Evolutionary conservation across 2,797 vertebrate genomes (phyloP).

Genomic region (Buceros bicornis): DNA sequence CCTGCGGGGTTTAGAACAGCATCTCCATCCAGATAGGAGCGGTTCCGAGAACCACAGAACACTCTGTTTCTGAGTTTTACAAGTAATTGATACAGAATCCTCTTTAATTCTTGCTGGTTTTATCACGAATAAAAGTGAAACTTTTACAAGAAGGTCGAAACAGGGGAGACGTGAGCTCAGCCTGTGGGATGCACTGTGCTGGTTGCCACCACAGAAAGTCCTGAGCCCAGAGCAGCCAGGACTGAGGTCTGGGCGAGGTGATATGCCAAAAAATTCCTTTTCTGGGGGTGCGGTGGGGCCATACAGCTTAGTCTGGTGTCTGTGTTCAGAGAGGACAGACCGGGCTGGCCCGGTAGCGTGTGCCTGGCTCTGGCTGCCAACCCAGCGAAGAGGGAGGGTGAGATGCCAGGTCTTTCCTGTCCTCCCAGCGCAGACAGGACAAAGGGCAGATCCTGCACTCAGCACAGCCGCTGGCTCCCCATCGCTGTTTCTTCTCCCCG

Average conservation of each 20-base stretch:
- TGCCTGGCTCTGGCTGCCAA: accelerated
- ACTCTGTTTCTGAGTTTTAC: neutral
- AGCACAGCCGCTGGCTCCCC: neutral
- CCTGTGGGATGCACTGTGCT: neutral
- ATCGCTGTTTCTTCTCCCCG: accelerated
- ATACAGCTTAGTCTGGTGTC: accelerated
- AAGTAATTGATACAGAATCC: neutral
- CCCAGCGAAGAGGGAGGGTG: neutral
- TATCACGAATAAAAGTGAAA: neutral
- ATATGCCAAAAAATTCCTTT: neutral
- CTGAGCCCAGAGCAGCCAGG: neutral
- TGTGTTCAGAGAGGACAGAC: neutral
- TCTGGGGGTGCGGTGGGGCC: accelerated
- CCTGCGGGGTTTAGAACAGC: neutral
- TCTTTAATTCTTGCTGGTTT: neutral
- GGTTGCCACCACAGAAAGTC: neutral
- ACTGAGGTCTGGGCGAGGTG: neutral
- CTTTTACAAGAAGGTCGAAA: neutral
- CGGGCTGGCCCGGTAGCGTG: neutral
- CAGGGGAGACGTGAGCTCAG: accelerated
- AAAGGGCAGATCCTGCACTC: neutral
- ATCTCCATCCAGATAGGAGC: neutral
- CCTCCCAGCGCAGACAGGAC: neutral
- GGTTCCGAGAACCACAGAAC: neutral
- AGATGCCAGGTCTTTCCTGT: neutral